Evolutionary conservation across 2,113 vertebrate genomes (phyloP).

Genomic region (Silurus meridionalis): DNA sequence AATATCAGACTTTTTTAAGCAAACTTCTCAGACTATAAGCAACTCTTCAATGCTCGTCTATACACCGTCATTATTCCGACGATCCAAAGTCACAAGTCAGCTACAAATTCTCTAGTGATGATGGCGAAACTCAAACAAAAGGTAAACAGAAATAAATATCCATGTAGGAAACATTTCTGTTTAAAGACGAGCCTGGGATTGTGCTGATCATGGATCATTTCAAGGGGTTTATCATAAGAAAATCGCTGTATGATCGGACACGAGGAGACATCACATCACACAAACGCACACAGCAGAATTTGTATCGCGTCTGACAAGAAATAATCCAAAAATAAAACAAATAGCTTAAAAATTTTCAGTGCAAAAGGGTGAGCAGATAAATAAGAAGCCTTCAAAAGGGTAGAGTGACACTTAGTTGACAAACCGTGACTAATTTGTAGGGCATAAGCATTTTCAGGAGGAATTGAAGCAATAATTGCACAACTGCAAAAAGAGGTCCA

Average conservation of each 20-base stretch:
- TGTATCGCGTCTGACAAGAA: neutral
- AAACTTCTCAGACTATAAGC: neutral
- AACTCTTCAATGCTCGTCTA: neutral
- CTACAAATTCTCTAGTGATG: neutral
- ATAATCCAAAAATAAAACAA: neutral
- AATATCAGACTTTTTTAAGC: neutral
- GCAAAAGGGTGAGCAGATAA: neutral
- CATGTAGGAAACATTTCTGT: neutral
- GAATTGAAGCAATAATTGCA: conserved; percentile 29
- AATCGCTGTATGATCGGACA: neutral
- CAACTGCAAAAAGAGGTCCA: conserved; percentile 28
- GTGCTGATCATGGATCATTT: neutral
- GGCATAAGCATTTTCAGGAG: conserved; percentile 2
- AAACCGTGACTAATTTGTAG: neutral
- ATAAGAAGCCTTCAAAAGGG: neutral
- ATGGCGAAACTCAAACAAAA: neutral
- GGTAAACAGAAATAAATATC: neutral
- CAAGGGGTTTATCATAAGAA: neutral
- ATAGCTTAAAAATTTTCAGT: neutral
- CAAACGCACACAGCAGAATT: too few species aligned
- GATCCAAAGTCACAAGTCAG: neutral
- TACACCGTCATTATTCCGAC: neutral
- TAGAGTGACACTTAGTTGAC: conserved; percentile 8
- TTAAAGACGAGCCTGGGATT: neutral
- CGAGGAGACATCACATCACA: neutral